phyloP scores from a whole-genome alignment of 35 echinoderm and acorn worm genomes.

The Holothuria glaberrima region DNA sequence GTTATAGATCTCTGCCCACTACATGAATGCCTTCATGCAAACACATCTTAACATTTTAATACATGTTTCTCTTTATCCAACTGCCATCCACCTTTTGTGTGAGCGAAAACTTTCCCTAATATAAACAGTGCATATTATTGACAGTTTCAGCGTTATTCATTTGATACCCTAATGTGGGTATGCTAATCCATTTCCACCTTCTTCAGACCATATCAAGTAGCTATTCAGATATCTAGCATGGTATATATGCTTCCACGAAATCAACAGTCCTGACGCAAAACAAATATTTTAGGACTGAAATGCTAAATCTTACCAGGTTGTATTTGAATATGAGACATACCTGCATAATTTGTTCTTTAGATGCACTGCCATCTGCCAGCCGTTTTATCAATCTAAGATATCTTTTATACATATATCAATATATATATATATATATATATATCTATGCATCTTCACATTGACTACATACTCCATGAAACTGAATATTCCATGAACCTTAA shows the following conservation, averaged over 20 bases:
- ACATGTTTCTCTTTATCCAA: background rate
- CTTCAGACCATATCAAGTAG: constrained; percentile 3
- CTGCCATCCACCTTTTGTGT: background rate
- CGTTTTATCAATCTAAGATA: too few species aligned
- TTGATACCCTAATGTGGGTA: constrained; percentile 3
- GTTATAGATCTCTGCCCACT: too few species aligned
- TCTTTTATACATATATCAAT: too few species aligned
- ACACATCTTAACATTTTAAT: background rate
- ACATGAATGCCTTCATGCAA: background rate
- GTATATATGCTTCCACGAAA: background rate
- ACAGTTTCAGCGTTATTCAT: constrained; percentile 10
- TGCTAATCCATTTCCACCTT: background rate
- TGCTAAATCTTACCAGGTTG: background rate
- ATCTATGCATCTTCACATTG: too few species aligned
- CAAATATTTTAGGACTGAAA: constrained; percentile 29
- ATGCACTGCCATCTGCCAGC: too few species aligned
- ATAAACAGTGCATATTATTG: background rate
- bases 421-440: too few species aligned
- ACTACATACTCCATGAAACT: too few species aligned
- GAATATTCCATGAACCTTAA: too few species aligned
- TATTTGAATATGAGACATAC: background rate
- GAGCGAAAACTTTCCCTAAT: background rate
- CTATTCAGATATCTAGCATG: background rate
- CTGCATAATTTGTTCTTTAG: too few species aligned
- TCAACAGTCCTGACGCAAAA: background rate